Conservation (phyloP, 2,113 vertebrate species). For the Scortum barcoo region DNA sequence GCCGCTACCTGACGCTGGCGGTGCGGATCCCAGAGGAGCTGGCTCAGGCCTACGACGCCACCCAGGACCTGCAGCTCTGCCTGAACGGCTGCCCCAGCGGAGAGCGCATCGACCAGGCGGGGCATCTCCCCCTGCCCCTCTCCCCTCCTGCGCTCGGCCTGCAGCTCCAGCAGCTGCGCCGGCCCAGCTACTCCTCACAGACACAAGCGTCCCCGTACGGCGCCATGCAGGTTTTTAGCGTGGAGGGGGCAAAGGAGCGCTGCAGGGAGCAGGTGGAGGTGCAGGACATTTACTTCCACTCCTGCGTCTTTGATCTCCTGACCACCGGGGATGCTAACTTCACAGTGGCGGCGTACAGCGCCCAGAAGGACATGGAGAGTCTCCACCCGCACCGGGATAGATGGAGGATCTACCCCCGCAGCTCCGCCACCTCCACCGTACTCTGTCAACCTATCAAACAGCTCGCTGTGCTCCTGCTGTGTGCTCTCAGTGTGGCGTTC, state of each 20-base stretch:
- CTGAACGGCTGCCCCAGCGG: constrained; percentile 92
- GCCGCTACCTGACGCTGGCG: constrained; percentile 93
- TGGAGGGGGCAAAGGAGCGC: constrained; percentile 87
- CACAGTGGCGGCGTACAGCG: constrained; percentile 91
- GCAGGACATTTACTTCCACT: constrained; percentile 96
- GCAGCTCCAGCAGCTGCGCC: constrained; percentile 76
- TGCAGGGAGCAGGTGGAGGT: constrained; percentile 92
- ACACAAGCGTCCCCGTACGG: constrained; percentile 65
- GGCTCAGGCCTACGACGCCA: constrained; percentile 90
- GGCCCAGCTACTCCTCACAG: constrained; percentile 58
- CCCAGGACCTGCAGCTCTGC: constrained; percentile 96
- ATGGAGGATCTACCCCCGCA: constrained; percentile 92
- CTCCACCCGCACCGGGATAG: constrained; percentile 91
- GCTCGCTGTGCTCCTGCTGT: constrained; percentile 69
- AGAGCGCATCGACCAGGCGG: constrained; percentile 90
- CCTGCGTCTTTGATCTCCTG: constrained; percentile 95
- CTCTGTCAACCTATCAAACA: constrained; percentile 53
- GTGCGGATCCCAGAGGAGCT: constrained; percentile 92
- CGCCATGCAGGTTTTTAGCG: constrained; percentile 71
- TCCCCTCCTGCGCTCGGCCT: constrained; percentile 77
- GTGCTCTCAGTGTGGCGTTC: constrained; percentile 44
- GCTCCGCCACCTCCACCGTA: constrained; percentile 50
- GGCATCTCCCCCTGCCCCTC: constrained; percentile 83
- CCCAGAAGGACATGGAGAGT: constrained; percentile 92
- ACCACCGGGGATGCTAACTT: constrained; percentile 97